Base-by-base conservation (phyloP, 1,140 invertebrate species). In the Chelonus insularis region DNA sequence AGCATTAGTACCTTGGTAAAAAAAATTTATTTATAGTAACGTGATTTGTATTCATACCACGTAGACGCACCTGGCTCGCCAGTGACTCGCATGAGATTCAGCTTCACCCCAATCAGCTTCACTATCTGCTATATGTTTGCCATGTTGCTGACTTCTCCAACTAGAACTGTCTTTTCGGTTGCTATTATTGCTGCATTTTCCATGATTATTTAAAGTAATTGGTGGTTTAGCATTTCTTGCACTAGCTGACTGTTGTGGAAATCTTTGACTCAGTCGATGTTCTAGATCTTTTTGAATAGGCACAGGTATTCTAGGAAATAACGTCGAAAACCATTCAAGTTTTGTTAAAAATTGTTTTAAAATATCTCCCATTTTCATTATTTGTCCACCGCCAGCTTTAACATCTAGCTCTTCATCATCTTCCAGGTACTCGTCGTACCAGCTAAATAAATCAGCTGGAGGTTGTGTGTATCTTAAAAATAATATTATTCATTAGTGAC, bases 241-340 rank as follows among this genome's bases (percentile, higher is more conserved):
- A 39, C 77, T 79, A 9, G 72, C 70, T 39, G 75, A 68, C 36
- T 80, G 76, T 52, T 81, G 78, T 1, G 84, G 83, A 73, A 84
- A 84, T 64, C 81, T 81, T 67, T 88, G 86, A 54, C 84, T 82
- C 60, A 91, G 76, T 70, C 86, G 89, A 71, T 88, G 89, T 73
- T 95, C 91, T 62, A 94, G 86, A 75, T 90, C 89, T 75, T 93
- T 96, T 81, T 99, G 96, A 69, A 99, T 97, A 11, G 97, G 97
- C 32, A 99, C 97, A n/a, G 98, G 97, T 80, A 99, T 99, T 64
- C 98, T 86, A 0, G 98, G 98, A 77, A 99, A 99, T 9, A 99
- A 83, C 4, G 97, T 99, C 2, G 94, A 95, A 82, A 97, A 99
- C 95, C 95, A 97, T 71, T 99, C 97, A 41, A 99, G 81, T 78